These are phyloP conservation scores for Pachyrhynchus sulphureomaculatus DNA, from an alignment of 1,140 invertebrate genomes.

Conservation along the genomic window DNA sequence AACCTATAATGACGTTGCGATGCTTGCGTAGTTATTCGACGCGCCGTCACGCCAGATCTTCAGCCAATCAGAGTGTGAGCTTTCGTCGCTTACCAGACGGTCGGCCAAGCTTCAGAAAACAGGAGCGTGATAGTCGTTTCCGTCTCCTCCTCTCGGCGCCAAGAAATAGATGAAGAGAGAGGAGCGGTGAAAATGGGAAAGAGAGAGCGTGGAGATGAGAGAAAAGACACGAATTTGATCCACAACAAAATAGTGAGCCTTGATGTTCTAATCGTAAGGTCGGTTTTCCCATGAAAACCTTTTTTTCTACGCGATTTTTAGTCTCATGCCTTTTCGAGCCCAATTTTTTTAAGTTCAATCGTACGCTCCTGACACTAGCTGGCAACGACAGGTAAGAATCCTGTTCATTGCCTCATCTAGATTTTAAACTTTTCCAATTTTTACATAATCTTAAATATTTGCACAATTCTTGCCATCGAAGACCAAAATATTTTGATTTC, in stretches of 20 bases:
- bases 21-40: conserved; percentile 30
- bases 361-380: not conserved
- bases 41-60: conserved; percentile 33
- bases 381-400: conserved; percentile 47
- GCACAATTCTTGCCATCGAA: no score
- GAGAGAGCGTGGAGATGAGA: conserved; percentile 51
- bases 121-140: conserved; percentile 36
- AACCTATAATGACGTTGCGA: conserved; percentile 34
- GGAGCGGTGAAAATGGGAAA: conserved; percentile 53
- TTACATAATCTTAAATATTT: conserved; percentile 1
- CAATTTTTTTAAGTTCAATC: not conserved
- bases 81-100: conserved; percentile 36
- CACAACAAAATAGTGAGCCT: conserved; percentile 54
- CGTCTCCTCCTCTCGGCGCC: conserved; percentile 35
- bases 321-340: conserved; percentile 1
- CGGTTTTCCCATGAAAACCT: conserved; percentile 45
- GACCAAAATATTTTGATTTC: not conserved
- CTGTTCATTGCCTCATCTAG: conserved; percentile 41
- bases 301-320: conserved; percentile 11
- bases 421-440: not conserved
- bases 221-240: conserved; percentile 52
- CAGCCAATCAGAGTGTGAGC: conserved; percentile 41
- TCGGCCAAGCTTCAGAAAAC: conserved; percentile 38
- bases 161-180: conserved; percentile 51
- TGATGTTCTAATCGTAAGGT: conserved; percentile 51